A percentile compares a stretch with the other conserved stretches of the same genome.
These are phyloP conservation scores for Origma solitaria DNA, from an alignment of 2,113 vertebrate species.

Conservation along the genomic window DNA sequence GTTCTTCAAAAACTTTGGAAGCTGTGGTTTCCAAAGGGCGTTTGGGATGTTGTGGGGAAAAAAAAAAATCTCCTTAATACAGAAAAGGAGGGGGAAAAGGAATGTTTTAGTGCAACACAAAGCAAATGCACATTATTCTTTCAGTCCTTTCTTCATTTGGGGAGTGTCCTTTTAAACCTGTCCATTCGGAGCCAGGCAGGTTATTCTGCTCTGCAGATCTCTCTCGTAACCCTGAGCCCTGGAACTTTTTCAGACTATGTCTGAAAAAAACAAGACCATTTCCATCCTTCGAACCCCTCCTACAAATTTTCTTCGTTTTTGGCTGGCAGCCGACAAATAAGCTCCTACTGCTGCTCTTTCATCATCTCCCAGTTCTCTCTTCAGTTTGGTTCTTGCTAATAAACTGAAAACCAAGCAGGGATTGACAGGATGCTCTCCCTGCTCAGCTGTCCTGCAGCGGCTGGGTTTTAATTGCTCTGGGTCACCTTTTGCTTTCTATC, in stretches of 20 bases:
- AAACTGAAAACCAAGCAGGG: not conserved
- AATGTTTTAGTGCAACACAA: not conserved
- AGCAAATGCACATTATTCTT: not conserved
- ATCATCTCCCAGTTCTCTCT: not conserved
- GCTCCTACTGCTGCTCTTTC: not conserved
- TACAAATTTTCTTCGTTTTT: not conserved
- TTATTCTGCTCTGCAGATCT: not conserved
- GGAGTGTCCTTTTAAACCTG: rapidly evolving
- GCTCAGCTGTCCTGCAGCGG: not conserved
- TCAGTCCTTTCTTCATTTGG: not conserved
- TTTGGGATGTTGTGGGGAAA: not conserved
- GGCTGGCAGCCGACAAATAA: not conserved
- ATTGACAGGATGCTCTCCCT: not conserved
- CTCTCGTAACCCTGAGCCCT: not conserved
- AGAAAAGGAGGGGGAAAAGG: not conserved
- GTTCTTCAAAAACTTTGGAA: not conserved
- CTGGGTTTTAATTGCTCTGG: not conserved
- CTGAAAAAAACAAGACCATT: not conserved
- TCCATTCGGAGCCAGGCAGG: not conserved
- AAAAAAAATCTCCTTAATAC: not conserved
- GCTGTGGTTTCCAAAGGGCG: not conserved
- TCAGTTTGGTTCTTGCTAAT: not conserved
- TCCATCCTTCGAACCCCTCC: not conserved
- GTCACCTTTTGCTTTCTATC: not conserved
- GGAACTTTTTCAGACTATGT: not conserved